Percentiles rank a stretch among this genome's conserved stretches.
Conservation (phyloP, 2,113 vertebrate genomes). For the Ranitomeya imitator region DNA sequence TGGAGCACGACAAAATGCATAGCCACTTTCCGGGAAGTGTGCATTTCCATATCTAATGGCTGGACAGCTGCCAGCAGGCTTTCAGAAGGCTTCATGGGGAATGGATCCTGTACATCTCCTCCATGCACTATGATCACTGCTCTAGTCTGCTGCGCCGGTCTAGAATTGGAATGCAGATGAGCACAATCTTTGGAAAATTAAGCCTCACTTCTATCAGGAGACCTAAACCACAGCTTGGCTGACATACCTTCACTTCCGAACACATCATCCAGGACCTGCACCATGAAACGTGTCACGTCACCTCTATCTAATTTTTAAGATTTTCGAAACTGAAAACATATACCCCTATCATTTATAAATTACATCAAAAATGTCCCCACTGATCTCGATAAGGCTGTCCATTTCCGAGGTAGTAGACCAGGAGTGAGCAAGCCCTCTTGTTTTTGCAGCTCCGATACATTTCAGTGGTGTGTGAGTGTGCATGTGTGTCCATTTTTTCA, state of each 20-base stretch:
- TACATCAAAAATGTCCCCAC: neutral
- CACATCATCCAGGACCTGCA: neutral
- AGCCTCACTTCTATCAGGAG: conserved; percentile 7
- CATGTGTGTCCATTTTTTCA: neutral
- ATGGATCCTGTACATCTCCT: conserved; percentile 34
- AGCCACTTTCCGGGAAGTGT: conserved; percentile 40
- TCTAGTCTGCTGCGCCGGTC: conserved; percentile 30
- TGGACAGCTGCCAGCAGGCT: conserved; percentile 47
- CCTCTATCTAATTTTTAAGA: neutral
- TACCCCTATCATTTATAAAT: neutral
- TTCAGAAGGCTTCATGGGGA: conserved; percentile 54
- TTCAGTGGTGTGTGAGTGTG: neutral
- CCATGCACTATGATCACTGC: conserved; percentile 34
- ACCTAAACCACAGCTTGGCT: neutral
- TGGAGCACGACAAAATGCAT: conserved; percentile 42
- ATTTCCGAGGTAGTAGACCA: neutral
- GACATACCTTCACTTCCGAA: neutral
- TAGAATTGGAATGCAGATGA: conserved; percentile 42
- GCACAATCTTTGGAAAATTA: conserved; percentile 2
- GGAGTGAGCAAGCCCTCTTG: neutral
- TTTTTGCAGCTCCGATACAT: neutral
- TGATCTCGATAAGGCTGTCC: neutral
- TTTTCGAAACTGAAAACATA: neutral
- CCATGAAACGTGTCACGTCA: neutral
- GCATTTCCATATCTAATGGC: conserved; percentile 57